These are phyloP conservation scores for Apodemia mormo DNA, from an alignment of 2,888 invertebrate genomes.

Conservation along the genomic window DNA sequence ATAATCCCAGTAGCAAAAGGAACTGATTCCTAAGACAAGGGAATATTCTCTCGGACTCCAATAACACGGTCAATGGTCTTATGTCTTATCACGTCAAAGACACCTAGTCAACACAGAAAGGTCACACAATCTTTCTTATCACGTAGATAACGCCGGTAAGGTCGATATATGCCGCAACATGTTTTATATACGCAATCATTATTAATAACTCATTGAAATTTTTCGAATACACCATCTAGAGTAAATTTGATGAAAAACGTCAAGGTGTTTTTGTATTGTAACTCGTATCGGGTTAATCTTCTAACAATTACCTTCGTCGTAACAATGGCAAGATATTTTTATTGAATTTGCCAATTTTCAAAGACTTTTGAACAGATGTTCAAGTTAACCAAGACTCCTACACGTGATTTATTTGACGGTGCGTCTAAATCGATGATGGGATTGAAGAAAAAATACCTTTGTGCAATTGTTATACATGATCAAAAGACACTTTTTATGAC, in stretches of 20 bases:
- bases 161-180: conserved; percentile 67
- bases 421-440: conserved; percentile 60
- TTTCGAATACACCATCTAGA: conserved; percentile 20
- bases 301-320: conserved; percentile 63
- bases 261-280: conserved; percentile 72
- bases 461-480: conserved; percentile 72
- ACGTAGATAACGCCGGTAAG: conserved; percentile 68
- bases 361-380: conserved; percentile 66
- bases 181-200: conserved; percentile 33
- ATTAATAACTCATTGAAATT: conserved; percentile 29
- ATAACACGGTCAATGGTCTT: conserved; percentile 73
- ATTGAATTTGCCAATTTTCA: conserved; percentile 59
- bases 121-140: conserved; percentile 75
- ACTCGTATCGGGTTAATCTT: conserved; percentile 76
- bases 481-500: conserved; percentile 64
- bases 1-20: not conserved
- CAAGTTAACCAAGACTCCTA: conserved; percentile 64
- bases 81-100: conserved; percentile 60
- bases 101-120: conserved; percentile 72
- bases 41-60: conserved; percentile 8
- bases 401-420: conserved; percentile 71
- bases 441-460: conserved; percentile 61
- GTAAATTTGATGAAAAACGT: conserved; percentile 45
- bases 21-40: not conserved
- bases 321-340: conserved; percentile 67